Conservation (phyloP, 92 coral and sea anemone species). For the Porites rus region DNA sequence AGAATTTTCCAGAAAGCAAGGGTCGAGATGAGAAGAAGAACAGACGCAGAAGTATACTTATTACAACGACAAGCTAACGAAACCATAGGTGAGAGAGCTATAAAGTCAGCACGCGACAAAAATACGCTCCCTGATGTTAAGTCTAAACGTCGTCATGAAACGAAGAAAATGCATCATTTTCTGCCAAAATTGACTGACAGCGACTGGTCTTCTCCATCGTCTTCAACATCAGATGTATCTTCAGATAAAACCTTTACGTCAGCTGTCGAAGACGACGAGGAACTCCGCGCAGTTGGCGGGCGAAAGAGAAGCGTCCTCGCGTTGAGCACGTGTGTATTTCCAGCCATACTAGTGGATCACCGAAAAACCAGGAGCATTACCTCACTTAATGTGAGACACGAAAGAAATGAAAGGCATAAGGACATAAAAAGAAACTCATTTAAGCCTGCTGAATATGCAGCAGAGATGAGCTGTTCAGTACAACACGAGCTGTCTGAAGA, state of each 20-base stretch:
- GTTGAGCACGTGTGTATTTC: conserved; percentile 44
- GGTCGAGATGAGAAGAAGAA: neutral
- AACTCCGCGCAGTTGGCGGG: neutral
- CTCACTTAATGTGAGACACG: neutral
- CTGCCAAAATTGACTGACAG: conserved; percentile 4
- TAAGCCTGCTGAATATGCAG: neutral
- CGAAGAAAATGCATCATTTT: neutral
- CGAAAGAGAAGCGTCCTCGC: conserved; percentile 7
- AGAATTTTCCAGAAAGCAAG: neutral
- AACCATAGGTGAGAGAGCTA: conserved; percentile 33
- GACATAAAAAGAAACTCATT: neutral
- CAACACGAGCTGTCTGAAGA: neutral
- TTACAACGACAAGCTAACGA: neutral
- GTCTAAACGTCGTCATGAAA: neutral
- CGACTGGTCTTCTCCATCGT: neutral
- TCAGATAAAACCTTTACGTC: neutral
- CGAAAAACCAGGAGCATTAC: conserved; percentile 9
- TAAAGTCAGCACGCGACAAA: conserved; percentile 24
- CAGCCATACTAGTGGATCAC: conserved; percentile 12
- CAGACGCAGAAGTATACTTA: neutral
- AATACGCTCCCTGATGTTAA: conserved; percentile 22
- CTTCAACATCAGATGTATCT: neutral
- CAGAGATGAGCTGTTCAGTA: neutral
- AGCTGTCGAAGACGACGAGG: neutral
- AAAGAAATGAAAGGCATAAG: neutral